Percentiles rank a stretch among this genome's conserved stretches.
Evolutionary conservation across 2,888 invertebrate genomes (phyloP).

Genomic region (Neria commutata): DNA sequence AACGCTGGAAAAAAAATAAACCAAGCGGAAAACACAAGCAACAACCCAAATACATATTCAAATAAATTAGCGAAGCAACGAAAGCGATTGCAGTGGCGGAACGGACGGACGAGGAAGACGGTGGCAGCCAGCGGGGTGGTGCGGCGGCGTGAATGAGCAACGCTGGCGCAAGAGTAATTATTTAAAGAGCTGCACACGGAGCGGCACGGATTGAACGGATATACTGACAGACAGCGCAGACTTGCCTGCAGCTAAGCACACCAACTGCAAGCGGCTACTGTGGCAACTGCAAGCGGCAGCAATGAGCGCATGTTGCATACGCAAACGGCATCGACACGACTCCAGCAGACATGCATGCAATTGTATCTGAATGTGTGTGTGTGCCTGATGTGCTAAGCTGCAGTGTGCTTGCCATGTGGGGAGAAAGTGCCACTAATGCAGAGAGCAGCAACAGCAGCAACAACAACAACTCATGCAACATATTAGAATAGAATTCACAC

Average conservation of each 20-base stretch:
- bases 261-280: background rate
- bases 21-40: slow-evolving; percentile 7
- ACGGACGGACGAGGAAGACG: too few species aligned
- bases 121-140: background rate
- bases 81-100: background rate
- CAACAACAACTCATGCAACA: too few species aligned
- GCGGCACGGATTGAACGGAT: background rate
- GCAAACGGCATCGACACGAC: too few species aligned
- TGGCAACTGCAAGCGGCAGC: too few species aligned
- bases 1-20: background rate
- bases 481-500: slow-evolving; percentile 1
- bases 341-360: too few species aligned
- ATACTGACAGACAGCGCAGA: slow-evolving; percentile 11
- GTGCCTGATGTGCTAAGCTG: too few species aligned
- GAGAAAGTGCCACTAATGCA: too few species aligned
- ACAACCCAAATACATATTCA: slow-evolving; percentile 44
- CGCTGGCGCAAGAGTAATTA: slow-evolving; percentile 38
- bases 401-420: too few species aligned
- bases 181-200: slow-evolving; percentile 27
- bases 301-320: too few species aligned
- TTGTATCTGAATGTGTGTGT: too few species aligned
- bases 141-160: background rate
- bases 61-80: slow-evolving; percentile 46
- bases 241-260: background rate
- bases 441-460: too few species aligned